Evolutionary conservation across 2,113 vertebrate species (phyloP).

Genomic region (Romanogobio albipinnatus): DNA sequence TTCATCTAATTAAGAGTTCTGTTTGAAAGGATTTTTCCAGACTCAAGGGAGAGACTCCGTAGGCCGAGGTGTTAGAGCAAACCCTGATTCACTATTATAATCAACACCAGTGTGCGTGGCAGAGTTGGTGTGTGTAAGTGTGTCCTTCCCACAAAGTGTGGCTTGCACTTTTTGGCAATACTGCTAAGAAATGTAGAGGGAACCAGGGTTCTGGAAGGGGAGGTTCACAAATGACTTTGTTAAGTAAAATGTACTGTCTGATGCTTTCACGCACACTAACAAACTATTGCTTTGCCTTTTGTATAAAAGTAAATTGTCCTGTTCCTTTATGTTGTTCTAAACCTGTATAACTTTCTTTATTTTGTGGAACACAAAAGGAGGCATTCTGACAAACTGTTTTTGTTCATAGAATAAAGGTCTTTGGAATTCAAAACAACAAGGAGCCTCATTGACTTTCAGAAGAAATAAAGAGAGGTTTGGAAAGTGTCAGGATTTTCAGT

Average conservation of each 20-base stretch:
- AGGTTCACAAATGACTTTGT: not conserved
- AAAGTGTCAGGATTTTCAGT: not conserved
- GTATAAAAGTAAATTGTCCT: not conserved
- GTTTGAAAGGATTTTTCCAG: constrained; percentile 48
- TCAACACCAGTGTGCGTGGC: not conserved
- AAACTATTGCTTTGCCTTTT: not conserved
- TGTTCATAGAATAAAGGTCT: not conserved
- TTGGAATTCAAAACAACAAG: not conserved
- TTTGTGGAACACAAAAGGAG: not conserved
- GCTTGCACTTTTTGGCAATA: not conserved
- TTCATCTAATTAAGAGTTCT: constrained; percentile 53
- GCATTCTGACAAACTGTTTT: not conserved
- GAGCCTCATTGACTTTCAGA: too few relatives aligned
- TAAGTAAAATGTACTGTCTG: not conserved
- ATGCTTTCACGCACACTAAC: not conserved
- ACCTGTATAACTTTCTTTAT: not conserved
- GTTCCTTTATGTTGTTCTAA: not conserved
- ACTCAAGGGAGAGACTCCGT: constrained; percentile 45
- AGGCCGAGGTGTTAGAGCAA: constrained; percentile 51
- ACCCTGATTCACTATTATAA: constrained; percentile 8
- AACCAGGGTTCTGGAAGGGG: not conserved
- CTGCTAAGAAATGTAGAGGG: not conserved
- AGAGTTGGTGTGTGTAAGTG: constrained; percentile 10
- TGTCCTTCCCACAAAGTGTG: constrained; percentile 6
- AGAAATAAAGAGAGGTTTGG: not conserved